Conservation (phyloP, 2,888 invertebrate species). For the Apotomis capreana region DNA sequence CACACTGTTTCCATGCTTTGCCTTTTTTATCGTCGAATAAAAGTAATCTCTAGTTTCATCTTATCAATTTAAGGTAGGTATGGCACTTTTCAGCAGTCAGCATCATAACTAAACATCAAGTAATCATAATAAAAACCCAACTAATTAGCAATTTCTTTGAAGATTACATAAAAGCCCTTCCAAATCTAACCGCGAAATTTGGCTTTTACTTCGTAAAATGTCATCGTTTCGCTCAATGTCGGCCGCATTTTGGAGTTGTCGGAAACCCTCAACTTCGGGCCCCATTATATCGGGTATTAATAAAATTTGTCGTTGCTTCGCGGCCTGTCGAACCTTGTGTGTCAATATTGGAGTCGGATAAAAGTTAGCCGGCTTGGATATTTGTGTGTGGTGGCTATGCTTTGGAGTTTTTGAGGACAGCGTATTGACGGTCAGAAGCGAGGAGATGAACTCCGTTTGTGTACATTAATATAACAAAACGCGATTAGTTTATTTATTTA, state of each 20-base stretch:
- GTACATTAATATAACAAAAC: too few species aligned
- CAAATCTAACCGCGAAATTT: not conserved
- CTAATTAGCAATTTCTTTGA: conserved; percentile 3
- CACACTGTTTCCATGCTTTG: too few species aligned
- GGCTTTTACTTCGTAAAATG: not conserved
- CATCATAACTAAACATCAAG: not conserved
- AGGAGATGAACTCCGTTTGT: too few species aligned
- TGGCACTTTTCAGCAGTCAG: too few species aligned
- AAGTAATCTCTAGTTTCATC: too few species aligned
- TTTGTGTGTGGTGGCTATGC: not conserved
- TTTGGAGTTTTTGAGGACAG: conserved; percentile 4
- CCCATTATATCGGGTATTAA: conserved; percentile 28
- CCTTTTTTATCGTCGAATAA: too few species aligned
- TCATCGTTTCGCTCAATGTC: not conserved
- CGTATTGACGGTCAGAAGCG: not conserved
- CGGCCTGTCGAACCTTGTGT: conserved; percentile 18
- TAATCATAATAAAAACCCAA: not conserved
- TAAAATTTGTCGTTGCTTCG: conserved; percentile 21
- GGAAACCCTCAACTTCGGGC: conserved; percentile 20
- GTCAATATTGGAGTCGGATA: conserved; percentile 26
- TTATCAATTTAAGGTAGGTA: too few species aligned
- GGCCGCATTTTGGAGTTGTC: not conserved
- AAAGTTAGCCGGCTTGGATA: conserved; percentile 19
- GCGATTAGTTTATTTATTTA: too few species aligned
- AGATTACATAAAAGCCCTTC: conserved; percentile 5